These are phyloP conservation scores for Drosophila parthenogenetica DNA, from an alignment of 2,888 invertebrate genomes.

Conservation along the genomic window DNA sequence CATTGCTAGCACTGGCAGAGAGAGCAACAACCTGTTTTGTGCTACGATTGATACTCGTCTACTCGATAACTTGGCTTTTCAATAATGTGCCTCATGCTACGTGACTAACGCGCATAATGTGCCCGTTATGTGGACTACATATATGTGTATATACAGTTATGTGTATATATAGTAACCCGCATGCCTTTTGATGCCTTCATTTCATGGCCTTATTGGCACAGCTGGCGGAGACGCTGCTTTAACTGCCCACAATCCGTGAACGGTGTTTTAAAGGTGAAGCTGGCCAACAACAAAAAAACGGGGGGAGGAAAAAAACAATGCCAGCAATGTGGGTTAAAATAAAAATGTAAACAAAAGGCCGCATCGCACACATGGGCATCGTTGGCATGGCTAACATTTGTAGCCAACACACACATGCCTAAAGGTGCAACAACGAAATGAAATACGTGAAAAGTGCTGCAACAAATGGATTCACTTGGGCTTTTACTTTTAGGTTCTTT, in stretches of 20 bases:
- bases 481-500: slow-evolving; percentile 41
- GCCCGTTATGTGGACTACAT: slow-evolving; percentile 45
- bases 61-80: slow-evolving; percentile 72
- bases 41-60: slow-evolving; percentile 61
- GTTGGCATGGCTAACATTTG: slow-evolving; percentile 64
- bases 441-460: slow-evolving; percentile 78
- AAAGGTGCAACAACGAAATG: slow-evolving; percentile 56
- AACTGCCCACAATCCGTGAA: slow-evolving; percentile 48
- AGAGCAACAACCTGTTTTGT: slow-evolving; percentile 53
- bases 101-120: slow-evolving; percentile 74
- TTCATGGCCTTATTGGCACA: slow-evolving; percentile 50
- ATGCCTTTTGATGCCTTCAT: slow-evolving; percentile 66
- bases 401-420: slow-evolving; percentile 30
- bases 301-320: slow-evolving; percentile 43
- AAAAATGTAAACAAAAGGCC: slow-evolving; percentile 78
- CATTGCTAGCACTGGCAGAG: slow-evolving; percentile 47
- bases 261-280: slow-evolving; percentile 65
- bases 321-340: slow-evolving; percentile 71
- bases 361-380: slow-evolving; percentile 69
- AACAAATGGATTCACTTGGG: slow-evolving; percentile 64
- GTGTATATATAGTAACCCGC: slow-evolving; percentile 31
- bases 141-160: neutral
- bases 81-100: slow-evolving; percentile 71
- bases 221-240: slow-evolving; percentile 39
- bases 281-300: slow-evolving; percentile 43